A percentile compares a stretch with the other conserved stretches of the same genome.
Conservation (phyloP, 2,797 vertebrate species). For the Crax fasciolata region DNA sequence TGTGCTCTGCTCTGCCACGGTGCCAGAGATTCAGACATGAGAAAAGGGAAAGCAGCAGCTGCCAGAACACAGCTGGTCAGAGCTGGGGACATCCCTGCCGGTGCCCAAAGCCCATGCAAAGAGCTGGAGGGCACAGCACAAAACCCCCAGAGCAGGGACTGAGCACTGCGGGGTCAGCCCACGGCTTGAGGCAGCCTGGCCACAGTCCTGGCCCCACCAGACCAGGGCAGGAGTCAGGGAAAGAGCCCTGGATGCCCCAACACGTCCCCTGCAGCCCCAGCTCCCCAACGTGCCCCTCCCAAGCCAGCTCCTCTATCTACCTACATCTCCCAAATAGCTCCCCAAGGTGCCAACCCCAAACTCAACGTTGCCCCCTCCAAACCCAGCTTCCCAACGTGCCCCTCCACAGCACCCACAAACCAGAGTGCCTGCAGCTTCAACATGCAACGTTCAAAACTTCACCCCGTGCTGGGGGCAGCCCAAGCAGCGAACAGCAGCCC, state of each 20-base stretch:
- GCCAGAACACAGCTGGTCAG: not conserved
- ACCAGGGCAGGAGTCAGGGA: no score
- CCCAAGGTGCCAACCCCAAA: no score
- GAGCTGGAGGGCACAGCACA: not conserved
- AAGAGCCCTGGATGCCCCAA: not conserved
- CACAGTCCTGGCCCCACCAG: accelerated
- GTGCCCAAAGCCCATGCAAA: not conserved
- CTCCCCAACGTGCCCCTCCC: no score
- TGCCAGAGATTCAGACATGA: not conserved
- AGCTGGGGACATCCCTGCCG: not conserved
- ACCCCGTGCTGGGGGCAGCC: no score
- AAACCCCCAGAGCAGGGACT: not conserved
- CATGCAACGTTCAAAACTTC: accelerated
- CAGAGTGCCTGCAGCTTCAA: accelerated
- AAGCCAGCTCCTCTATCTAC: no score
- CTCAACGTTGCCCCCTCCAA: no score
- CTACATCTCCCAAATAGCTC: no score
- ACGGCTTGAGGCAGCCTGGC: not conserved
- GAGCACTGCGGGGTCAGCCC: not conserved
- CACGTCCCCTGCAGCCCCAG: no score
- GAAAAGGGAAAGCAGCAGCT: not conserved
- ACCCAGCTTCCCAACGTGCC: not conserved
- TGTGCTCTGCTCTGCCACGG: accelerated
- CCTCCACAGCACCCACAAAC: not conserved
- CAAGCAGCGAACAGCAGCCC: not conserved